Evolutionary conservation across 2,113 vertebrate species (phyloP).

Genomic region (Neodontobutis hainanensis): DNA sequence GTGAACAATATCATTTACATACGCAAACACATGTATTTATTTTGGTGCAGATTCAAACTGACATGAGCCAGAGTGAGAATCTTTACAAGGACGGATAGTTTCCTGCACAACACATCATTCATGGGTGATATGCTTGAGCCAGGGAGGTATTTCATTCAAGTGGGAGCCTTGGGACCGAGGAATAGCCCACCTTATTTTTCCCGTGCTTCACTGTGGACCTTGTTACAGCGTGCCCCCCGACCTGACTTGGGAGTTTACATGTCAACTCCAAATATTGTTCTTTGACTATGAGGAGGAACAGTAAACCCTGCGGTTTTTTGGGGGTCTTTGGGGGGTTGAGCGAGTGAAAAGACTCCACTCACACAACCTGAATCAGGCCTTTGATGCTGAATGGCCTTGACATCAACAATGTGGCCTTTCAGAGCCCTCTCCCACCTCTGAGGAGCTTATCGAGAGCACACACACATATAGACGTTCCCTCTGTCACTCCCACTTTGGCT

Average conservation of each 20-base stretch:
- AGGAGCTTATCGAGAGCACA: slow-evolving; percentile 54
- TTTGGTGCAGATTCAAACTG: slow-evolving; percentile 18
- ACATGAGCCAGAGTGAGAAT: slow-evolving; percentile 8
- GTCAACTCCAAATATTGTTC: slow-evolving; percentile 71
- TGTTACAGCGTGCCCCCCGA: slow-evolving; percentile 45
- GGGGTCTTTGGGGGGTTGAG: slow-evolving; percentile 42
- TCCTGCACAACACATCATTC: slow-evolving; percentile 11
- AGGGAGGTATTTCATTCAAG: slow-evolving; percentile 25
- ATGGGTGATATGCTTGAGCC: slow-evolving; percentile 14
- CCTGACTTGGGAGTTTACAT: slow-evolving; percentile 55
- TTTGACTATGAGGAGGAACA: slow-evolving; percentile 55
- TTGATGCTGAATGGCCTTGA: slow-evolving; percentile 77
- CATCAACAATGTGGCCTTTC: slow-evolving; percentile 83
- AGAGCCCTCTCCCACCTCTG: slow-evolving; percentile 77
- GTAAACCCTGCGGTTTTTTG: slow-evolving; percentile 58
- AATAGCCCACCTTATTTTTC: slow-evolving; percentile 31
- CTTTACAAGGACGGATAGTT: background rate
- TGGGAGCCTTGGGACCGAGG: slow-evolving; percentile 15
- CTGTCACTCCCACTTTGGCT: slow-evolving; percentile 42
- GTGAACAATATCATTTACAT: slow-evolving; percentile 29
- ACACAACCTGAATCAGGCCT: slow-evolving; percentile 73
- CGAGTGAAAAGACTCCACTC: slow-evolving; percentile 52
- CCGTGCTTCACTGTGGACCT: slow-evolving; percentile 20
- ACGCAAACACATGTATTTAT: slow-evolving; percentile 16
- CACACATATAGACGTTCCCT: slow-evolving; percentile 33